Percentiles rank a stretch among this genome's conserved stretches.
Evolutionary conservation across 2,113 vertebrate species (phyloP).

Genomic region (Corythoichthys haematopterus): DNA sequence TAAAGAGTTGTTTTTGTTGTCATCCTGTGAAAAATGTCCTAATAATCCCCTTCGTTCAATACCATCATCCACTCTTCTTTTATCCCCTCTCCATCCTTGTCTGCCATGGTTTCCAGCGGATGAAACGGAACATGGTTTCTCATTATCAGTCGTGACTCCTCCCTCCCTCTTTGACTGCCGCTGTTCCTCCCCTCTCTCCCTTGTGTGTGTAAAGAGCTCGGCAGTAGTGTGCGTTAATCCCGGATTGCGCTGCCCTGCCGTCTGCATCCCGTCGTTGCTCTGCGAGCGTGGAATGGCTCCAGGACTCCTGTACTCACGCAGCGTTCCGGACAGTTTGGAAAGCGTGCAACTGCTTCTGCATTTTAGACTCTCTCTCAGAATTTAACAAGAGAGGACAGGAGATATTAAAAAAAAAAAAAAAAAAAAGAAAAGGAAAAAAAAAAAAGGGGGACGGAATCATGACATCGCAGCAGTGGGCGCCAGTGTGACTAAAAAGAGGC

Average conservation of each 20-base stretch:
- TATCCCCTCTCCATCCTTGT: conserved; percentile 10
- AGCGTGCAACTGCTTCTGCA: conserved; percentile 34
- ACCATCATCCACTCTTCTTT: conserved; percentile 6
- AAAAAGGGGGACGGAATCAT: conserved; percentile 30
- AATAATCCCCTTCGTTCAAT: background rate
- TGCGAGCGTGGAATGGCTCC: conserved; percentile 63
- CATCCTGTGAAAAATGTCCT: background rate
- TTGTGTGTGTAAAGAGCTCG: conserved; percentile 42
- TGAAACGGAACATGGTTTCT: conserved; percentile 46
- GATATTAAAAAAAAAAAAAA: background rate
- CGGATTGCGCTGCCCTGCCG: conserved; percentile 62
- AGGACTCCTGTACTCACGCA: conserved; percentile 56
- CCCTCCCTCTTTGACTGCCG: conserved; percentile 52
- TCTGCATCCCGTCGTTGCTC: conserved; percentile 62
- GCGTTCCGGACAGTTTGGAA: background rate
- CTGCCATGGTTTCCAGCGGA: conserved; percentile 32
- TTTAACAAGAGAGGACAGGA: conserved; percentile 24
- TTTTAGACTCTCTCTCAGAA: conserved; percentile 43
- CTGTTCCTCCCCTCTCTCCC: conserved; percentile 28
- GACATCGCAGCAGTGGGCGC: conserved; percentile 41
- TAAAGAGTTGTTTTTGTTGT: background rate
- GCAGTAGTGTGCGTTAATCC: conserved; percentile 61
- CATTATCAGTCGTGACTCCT: conserved; percentile 60
- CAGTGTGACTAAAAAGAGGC: conserved; percentile 53
- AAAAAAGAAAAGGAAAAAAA: background rate